Evolutionary conservation across 1,140 invertebrate species (phyloP), one percentile per base, ranked within the genome.

Genomic region (Cheumatopsyche charites): DNA sequence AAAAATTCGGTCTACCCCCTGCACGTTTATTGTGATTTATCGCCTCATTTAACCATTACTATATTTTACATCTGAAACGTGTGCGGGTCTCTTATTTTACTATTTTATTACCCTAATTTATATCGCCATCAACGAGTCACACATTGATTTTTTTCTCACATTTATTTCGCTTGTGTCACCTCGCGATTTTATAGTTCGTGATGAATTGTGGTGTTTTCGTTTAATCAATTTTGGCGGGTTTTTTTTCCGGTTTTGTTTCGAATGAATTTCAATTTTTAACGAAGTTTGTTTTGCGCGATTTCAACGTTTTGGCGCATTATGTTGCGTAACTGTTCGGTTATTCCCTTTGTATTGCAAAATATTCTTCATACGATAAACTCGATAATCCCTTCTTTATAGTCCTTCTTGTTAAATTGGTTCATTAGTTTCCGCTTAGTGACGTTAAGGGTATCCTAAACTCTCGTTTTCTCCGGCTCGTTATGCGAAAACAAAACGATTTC

Each of bases 271-370:
- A 13, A 5, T 49, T 49, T 49, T 4, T n/a, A 49, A 19, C 3
- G 3, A 49, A 5, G 13, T 49, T 5, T 19, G 17, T 49, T 49
- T 49, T 49, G 9, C 3, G 9, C 9, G 9, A 9, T 36, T 36
- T 4, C 9, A 36, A 36, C 9, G 9, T 36, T 36, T 36, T 36
- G 9, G 3, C 29, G 29, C 29, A 36, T 36, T 36, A 36, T n/a
- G n/a, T 9, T 36, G 9, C 9, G 29, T 4, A 36, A 36, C 23
- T 15, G 65, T n/a, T 19, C 23, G 45, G 65, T 47, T 47, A 29
- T 47, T 23, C 47, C 68, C 73, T 70, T 71, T 74, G 70, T 74
- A 70, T 67, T 43, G 62, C 66, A 71, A 74, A 74, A 74, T 74
- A 74, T 74, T 74, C 49, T 67, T 17, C 45, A 36, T 21, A 62